phyloP scores from a whole-genome alignment of 2,888 invertebrate genomes.

The Dasypogon diadema region DNA sequence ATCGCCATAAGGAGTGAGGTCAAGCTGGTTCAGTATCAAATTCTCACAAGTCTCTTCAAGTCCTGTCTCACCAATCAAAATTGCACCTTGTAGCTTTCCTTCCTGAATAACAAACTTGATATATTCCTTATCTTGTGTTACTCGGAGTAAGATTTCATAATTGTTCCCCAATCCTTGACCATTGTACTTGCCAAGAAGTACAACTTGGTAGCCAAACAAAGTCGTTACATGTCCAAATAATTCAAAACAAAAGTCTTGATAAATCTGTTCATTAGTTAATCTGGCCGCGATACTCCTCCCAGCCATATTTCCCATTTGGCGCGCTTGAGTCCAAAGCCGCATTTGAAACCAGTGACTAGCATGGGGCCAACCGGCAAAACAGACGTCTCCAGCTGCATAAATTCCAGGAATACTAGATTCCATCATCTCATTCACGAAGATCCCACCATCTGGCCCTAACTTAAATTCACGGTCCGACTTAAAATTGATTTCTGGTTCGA shows the following conservation, averaged over 20 bases:
- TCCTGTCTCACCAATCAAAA: constrained; percentile 96
- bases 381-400: constrained; percentile 97
- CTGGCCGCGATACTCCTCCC: constrained; percentile 87
- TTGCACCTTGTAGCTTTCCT: constrained; percentile 90
- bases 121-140: constrained; percentile 84
- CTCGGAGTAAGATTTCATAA: constrained; percentile 87
- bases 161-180: constrained; percentile 85
- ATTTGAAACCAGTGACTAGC: constrained; percentile 93
- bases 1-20: constrained; percentile 88
- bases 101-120: constrained; percentile 89
- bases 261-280: constrained; percentile 73
- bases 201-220: constrained; percentile 93
- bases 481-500: constrained; percentile 77
- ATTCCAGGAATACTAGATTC: constrained; percentile 82
- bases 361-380: constrained; percentile 82
- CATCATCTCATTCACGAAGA: constrained; percentile 87
- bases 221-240: constrained; percentile 96
- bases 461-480: constrained; percentile 71
- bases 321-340: constrained; percentile 97
- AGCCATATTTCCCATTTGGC: constrained; percentile 96
- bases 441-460: constrained; percentile 80
- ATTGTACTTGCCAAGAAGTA: constrained; percentile 92
- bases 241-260: constrained; percentile 97
- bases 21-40: constrained; percentile 93
- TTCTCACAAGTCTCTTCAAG: constrained; percentile 99